Base-by-base conservation (phyloP, 1,140 invertebrate genomes). In the Nephotettix cincticeps region DNA sequence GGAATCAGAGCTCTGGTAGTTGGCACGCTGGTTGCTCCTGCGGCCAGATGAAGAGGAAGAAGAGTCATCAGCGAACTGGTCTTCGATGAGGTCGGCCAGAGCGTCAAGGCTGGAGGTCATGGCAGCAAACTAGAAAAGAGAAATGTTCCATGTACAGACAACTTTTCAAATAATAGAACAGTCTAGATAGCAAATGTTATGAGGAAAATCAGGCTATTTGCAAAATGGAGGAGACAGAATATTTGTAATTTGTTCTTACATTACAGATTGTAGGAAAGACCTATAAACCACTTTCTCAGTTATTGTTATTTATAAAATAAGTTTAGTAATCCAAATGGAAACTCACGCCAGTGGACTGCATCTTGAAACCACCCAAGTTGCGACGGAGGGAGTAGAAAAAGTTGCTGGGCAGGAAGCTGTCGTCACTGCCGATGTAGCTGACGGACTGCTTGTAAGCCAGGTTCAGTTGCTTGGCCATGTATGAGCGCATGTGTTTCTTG, bases 401-500 rank as follows among this genome's bases (percentile, higher is more conserved):
- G 1, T 74, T 78, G 70, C 83, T 86, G 11, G 88, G 87, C 0
- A 85, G 71, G 1, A 83, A 51, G 61, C 76, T 83, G 76, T 90
- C 86, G n/a, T 83, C 81, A 69, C 85, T 85, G 9, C 86, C 85
- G 65, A 88, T 84, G 45, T 78, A 78, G 3, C 81, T 79, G 0
- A 82, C 6, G 14, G 80, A 74, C 11, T 78, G 70, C 36, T 78
- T 74, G 71, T 83, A 82, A 25, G 77, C 79, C 1, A 83, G 40
- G n/a, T 85, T 82, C 68, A 83, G 76, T 56, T 86, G 78, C 19
- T 82, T 65, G 0, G 81, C 74, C 9, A 80, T 77, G 51, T 76
- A 79, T 19, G 84, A 82, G 1, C 74, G 71, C 0, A 85, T 72
- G 21, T 79, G 75, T 47, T 82, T 80, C 27, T 76, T 78, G 1